These are phyloP conservation scores for Cheirogaleus major DNA, from an alignment of 2,797 vertebrate genomes.

Conservation along the genomic window DNA sequence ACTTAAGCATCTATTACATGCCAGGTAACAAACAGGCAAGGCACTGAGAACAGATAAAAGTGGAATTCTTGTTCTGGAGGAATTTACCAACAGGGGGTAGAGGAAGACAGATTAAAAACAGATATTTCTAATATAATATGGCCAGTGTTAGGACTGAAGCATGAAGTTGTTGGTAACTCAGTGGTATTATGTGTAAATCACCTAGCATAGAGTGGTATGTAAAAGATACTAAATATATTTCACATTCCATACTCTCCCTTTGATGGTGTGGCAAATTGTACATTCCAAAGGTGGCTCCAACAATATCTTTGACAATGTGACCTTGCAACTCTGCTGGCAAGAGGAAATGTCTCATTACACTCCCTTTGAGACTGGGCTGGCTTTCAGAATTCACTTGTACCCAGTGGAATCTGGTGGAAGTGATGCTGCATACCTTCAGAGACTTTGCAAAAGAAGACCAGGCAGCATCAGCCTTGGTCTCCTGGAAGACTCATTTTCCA, in stretches of 20 bases:
- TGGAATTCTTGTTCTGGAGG: neutral
- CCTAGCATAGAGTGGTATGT: neutral
- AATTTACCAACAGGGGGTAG: conserved; percentile 1
- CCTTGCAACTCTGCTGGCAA: neutral
- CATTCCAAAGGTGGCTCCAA: neutral
- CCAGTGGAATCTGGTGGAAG: neutral
- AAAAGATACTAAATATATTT: neutral
- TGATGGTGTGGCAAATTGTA: neutral
- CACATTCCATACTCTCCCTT: neutral
- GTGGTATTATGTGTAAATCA: neutral
- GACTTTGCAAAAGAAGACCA: neutral
- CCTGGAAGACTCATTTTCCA: neutral
- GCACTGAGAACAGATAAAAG: neutral
- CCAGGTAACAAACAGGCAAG: neutral
- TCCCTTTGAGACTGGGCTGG: neutral
- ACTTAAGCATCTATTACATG: neutral
- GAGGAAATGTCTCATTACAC: neutral
- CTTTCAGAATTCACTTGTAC: neutral
- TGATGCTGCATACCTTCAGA: neutral
- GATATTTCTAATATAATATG: neutral
- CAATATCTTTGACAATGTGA: neutral
- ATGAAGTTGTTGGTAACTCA: neutral
- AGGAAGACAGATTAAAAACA: neutral
- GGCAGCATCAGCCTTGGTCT: neutral
- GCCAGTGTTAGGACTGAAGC: neutral